These are phyloP conservation scores for Germaria angustata DNA, from an alignment of 2,888 invertebrate genomes.

Conservation along the genomic window DNA sequence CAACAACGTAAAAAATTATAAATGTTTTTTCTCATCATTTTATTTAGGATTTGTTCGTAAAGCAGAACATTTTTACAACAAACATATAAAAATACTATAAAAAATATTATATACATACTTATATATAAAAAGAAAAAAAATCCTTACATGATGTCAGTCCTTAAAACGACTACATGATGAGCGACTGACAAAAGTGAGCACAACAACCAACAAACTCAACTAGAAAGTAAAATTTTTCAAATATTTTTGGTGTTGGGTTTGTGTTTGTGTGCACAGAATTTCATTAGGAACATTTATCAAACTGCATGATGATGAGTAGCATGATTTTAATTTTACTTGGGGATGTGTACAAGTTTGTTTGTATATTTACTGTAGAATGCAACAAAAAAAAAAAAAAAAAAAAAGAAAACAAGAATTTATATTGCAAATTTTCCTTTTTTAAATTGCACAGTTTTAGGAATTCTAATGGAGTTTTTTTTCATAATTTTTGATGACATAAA, in stretches of 20 bases:
- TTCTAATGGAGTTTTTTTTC: not conserved
- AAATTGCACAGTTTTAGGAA: conserved; percentile 1
- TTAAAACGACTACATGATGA: not conserved
- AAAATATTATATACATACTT: no score
- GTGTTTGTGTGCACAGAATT: conserved; percentile 11
- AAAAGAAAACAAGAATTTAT: not conserved
- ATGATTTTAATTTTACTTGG: conserved; percentile 1
- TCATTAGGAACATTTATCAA: conserved; percentile 59
- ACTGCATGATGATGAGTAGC: conserved; percentile 53
- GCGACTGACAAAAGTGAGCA: not conserved
- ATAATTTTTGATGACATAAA: not conserved
- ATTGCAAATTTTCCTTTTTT: conserved; percentile 22
- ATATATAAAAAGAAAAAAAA: not conserved
- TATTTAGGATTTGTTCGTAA: conserved; percentile 1
- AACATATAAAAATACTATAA: not conserved
- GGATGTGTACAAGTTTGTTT: not conserved
- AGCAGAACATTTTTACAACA: not conserved
- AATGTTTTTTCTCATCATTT: not conserved
- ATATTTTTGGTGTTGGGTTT: conserved; percentile 18
- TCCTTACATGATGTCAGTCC: not conserved
- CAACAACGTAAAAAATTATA: conserved; percentile 29
- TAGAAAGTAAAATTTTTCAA: not conserved
- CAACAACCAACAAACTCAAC: not conserved
- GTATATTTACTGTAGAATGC: not conserved
- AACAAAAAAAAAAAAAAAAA: not conserved